Evolutionary conservation across 2,888 invertebrate genomes (phyloP).

Genomic region (Heliconius hortense): DNA sequence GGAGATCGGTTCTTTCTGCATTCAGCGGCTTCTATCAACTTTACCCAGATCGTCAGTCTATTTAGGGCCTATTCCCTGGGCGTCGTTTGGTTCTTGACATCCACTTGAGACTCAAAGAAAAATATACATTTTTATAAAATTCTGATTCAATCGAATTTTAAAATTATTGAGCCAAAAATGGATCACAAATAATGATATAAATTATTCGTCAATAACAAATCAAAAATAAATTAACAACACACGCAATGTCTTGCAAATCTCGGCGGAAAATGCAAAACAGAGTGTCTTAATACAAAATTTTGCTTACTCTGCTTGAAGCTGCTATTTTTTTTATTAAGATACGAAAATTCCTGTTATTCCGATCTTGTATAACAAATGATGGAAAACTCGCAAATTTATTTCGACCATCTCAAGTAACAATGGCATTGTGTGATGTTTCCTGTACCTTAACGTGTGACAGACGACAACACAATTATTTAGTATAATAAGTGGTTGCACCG

Average conservation of each 20-base stretch:
- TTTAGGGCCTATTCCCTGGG: no score
- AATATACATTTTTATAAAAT: neutral
- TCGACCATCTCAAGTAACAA: neutral
- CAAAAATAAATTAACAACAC: no score
- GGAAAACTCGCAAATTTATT: neutral
- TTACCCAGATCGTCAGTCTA: neutral
- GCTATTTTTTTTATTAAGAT: neutral
- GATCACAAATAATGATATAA: neutral
- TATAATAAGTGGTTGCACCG: constrained; percentile 36
- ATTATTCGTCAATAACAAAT: neutral
- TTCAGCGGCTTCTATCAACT: neutral
- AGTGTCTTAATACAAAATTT: no score
- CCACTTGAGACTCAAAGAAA: neutral
- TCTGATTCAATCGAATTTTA: neutral
- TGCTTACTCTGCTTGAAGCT: no score
- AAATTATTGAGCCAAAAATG: neutral
- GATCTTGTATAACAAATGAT: neutral
- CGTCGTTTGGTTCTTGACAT: no score
- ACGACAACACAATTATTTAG: constrained; percentile 39
- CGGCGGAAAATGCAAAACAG: no score
- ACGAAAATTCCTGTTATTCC: neutral
- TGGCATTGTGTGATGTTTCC: constrained; percentile 30
- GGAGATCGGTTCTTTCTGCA: neutral
- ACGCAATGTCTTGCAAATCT: no score
- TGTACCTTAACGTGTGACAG: constrained; percentile 41